Conservation (phyloP, 2,113 vertebrate species). For the Cettia cetti region DNA sequence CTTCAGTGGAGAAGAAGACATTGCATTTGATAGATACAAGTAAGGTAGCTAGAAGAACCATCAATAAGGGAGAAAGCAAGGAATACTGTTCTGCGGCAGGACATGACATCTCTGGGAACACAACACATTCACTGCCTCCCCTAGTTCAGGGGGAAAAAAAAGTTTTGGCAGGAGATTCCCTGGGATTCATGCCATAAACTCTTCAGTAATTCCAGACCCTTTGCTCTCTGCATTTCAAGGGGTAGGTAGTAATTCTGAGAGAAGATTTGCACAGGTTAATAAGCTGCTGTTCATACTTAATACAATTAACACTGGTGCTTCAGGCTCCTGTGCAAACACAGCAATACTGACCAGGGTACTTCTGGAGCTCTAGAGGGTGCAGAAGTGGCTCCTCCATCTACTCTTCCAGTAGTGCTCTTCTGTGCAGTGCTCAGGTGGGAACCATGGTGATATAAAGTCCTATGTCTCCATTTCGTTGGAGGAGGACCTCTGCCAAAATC, state of each 20-base stretch:
- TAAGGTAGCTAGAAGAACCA: not conserved
- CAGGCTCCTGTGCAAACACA: accelerated
- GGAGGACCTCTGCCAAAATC: not conserved
- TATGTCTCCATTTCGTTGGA: not conserved
- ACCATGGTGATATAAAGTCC: not conserved
- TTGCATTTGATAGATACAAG: not conserved
- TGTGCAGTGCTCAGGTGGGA: not conserved
- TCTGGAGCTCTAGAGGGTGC: not conserved
- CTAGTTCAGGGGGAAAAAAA: accelerated
- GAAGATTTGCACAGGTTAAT: not conserved
- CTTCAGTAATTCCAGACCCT: not conserved
- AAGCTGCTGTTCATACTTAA: not conserved
- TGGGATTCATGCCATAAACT: not conserved
- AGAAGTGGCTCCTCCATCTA: accelerated
- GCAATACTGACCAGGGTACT: not conserved
- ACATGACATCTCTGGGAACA: not conserved
- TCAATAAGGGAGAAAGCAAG: not conserved
- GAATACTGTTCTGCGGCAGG: not conserved
- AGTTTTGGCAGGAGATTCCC: not conserved
- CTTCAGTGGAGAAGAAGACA: not conserved
- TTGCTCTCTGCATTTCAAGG: not conserved
- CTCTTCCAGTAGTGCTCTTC: not conserved
- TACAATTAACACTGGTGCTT: not conserved
- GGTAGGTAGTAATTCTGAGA: no score
- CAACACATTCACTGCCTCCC: accelerated